A percentile compares a stretch with the other conserved stretches of the same genome.
phyloP scores from a whole-genome alignment of 2,797 vertebrate genomes.

The Melanotaenia trifasciata region DNA sequence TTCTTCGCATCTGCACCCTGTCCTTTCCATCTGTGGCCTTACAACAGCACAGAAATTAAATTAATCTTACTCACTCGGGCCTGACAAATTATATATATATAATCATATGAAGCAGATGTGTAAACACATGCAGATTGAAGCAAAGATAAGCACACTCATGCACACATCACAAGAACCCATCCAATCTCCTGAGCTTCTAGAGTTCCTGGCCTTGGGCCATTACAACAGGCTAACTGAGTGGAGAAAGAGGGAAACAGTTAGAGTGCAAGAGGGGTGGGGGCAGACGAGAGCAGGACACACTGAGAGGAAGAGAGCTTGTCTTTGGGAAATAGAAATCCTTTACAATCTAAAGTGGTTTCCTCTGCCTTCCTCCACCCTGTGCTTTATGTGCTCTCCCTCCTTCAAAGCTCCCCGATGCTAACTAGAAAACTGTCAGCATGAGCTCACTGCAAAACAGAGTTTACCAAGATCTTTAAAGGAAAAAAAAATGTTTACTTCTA shows the following conservation, averaged over 20 bases:
- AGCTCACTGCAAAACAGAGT: constrained; percentile 32
- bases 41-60: constrained; percentile 59
- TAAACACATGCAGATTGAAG: constrained; percentile 37
- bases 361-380: constrained; percentile 73
- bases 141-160: constrained; percentile 41
- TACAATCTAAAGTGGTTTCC: constrained; percentile 89
- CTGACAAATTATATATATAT: constrained; percentile 32
- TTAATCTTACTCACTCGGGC: constrained; percentile 50
- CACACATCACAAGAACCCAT: constrained; percentile 40
- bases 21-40: constrained; percentile 58
- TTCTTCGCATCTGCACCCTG: constrained; percentile 48
- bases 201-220: constrained; percentile 76
- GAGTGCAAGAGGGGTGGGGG: constrained; percentile 4
- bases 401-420: constrained; percentile 67
- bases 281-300: constrained; percentile 41
- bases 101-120: constrained; percentile 23
- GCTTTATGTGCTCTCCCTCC: constrained; percentile 61
- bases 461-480: constrained; percentile 29
- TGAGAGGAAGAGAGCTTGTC: constrained; percentile 81
- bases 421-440: constrained; percentile 66
- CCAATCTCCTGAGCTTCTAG: constrained; percentile 73
- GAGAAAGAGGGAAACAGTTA: constrained; percentile 27
- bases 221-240: constrained; percentile 66
- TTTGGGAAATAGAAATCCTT: constrained; percentile 91
- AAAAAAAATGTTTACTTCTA: constrained; percentile 15